Percentiles rank a stretch among this genome's conserved stretches.
Evolutionary conservation across 2,888 invertebrate species (phyloP).

Genomic region (Sarcophaga carnaria): DNA sequence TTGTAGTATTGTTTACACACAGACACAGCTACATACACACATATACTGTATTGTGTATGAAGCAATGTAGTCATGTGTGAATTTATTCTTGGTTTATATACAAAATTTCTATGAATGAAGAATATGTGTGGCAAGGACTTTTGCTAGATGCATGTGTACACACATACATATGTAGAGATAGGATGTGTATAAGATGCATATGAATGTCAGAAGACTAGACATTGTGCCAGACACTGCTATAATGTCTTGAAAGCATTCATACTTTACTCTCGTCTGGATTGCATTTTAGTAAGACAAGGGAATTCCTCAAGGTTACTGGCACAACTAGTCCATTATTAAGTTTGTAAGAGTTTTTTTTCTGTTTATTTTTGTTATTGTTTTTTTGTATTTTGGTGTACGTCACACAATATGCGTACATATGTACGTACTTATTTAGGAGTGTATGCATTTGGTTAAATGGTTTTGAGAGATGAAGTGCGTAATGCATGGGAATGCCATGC

Average conservation of each 20-base stretch:
- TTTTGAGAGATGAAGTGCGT: no score
- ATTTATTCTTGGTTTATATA: background rate
- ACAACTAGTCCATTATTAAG: constrained; percentile 58
- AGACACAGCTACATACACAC: constrained; percentile 61
- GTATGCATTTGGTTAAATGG: no score
- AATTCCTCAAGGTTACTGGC: constrained; percentile 79
- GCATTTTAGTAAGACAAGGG: constrained; percentile 70
- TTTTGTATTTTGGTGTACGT: background rate
- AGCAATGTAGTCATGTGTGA: background rate
- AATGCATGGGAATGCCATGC: background rate
- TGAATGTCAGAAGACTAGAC: constrained; percentile 53
- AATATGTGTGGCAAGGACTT: constrained; percentile 68
- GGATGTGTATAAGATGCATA: constrained; percentile 48
- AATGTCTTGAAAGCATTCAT: constrained; percentile 58
- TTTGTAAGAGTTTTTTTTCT: constrained; percentile 29
- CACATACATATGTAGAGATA: background rate
- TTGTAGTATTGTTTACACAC: constrained; percentile 73
- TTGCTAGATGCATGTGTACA: constrained; percentile 23
- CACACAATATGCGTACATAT: background rate
- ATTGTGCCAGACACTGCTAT: constrained; percentile 49
- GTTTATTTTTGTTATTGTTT: no score
- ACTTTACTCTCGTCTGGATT: constrained; percentile 48
- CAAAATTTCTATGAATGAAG: constrained; percentile 64
- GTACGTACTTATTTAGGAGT: background rate
- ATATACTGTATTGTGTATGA: background rate